Base-by-base conservation (phyloP, 2,888 invertebrate species). In the Aplocera efformata region DNA sequence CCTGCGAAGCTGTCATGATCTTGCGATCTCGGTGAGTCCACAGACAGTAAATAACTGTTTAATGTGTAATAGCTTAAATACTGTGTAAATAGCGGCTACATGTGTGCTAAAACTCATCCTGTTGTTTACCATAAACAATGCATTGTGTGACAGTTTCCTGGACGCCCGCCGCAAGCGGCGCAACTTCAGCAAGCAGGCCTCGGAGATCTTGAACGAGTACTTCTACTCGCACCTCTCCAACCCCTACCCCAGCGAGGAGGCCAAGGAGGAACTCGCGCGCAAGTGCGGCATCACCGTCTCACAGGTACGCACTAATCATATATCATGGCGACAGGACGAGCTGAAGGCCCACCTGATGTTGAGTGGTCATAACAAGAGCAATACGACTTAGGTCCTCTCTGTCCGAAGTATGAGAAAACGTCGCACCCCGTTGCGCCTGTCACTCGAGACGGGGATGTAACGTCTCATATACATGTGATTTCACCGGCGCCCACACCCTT, bases 1-100 rank as follows among this genome's bases (percentile, higher is more conserved):
- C 99, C 27, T 99, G 99, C 79, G 99, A 99, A 81, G 99, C 99
- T 30, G 99, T 99, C 58, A 99, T 99, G 99, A 99, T 99, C 59
- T 91, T 99, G 52, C 92, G 98, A 71, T 97, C 97, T 53, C 85
- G 88, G 88, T 88, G 46, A 47, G 67, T 63, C n/a, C n/a, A n/a
- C n/a, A n/a, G 13, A 17, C 13, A 2, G 13, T 2, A 11, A 21
- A 8, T 7, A 7, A 6, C 22, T 10, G 7, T 9, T 1, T 21
- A n/a, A n/a, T 25, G 25, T 41, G 27, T 42, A 29, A 26, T 17
- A 3, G 13, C 13, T 17, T 17, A 17, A 17, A 17, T 17, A 17
- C 13, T 17, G 13, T 2, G 5, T 5, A 17, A 17, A 17, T 17
- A n/a, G n/a, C n/a, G n/a, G n/a, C n/a, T n/a, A n/a, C n/a, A n/a